These are phyloP conservation scores for Corella eumyota DNA, from an alignment of 23 tunicate species.

Conservation along the genomic window DNA sequence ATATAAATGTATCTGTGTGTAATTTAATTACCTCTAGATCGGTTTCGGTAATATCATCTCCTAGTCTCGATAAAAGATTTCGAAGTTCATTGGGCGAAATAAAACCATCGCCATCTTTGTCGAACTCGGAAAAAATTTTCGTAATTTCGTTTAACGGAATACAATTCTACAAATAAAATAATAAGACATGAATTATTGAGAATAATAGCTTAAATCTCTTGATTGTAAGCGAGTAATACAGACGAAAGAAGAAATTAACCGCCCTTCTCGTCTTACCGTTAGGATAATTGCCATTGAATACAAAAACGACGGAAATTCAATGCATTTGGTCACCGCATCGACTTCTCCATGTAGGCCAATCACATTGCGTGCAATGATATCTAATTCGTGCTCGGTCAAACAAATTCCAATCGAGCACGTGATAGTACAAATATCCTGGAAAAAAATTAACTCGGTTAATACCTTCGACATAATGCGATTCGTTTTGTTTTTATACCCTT, in stretches of 20 bases:
- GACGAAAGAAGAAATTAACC: too few species aligned
- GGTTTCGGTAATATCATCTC: constrained; percentile 47
- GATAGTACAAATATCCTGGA: constrained; percentile 17
- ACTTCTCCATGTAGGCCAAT: neutral
- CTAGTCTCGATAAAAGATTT: constrained; percentile 21
- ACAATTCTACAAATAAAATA: constrained; percentile 32
- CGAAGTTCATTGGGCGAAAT: constrained; percentile 52
- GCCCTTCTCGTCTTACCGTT: constrained; percentile 15
- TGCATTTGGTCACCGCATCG: constrained; percentile 3
- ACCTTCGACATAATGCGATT: too few species aligned
- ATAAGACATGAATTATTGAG: neutral
- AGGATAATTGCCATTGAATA: constrained; percentile 6
- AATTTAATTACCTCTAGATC: constrained; percentile 36
- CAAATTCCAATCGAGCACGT: constrained; percentile 17
- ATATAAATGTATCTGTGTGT: too few species aligned
- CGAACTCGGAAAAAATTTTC: constrained; percentile 39
- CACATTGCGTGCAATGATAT: neutral
- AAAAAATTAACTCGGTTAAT: too few species aligned
- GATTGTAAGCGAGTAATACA: too few species aligned
- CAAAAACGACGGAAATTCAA: constrained; percentile 10
- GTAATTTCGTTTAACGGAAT: constrained; percentile 44
- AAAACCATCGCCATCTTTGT: constrained; percentile 63
- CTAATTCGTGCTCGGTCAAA: constrained; percentile 10
- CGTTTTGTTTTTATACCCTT: too few species aligned
- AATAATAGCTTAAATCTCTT: too few species aligned